Evolutionary conservation across 2,888 invertebrate genomes (phyloP), one percentile per base, ranked within the genome.

Genomic region (Eurois occulta): DNA sequence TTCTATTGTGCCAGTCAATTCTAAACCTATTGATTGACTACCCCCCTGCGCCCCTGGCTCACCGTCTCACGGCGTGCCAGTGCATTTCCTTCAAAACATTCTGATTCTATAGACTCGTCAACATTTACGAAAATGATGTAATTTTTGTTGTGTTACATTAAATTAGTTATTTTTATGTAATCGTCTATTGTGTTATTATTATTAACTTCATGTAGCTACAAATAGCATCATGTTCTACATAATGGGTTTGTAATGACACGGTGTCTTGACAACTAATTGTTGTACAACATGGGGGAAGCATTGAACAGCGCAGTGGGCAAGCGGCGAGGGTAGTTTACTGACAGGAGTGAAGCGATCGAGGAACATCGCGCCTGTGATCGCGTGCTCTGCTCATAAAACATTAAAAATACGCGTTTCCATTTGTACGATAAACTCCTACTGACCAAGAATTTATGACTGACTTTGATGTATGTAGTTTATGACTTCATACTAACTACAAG

Each of bases 1-100:
- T 89, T 89, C 87, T 86, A 89, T 92, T 90, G 91, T 90, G 89
- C 88, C 83, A 87, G 89, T 86, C 91, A 88, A 90, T 91, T 89
- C 86, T 84, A 86, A 88, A 88, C 89, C 91, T 95, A 95, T 95
- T 94, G 95, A 95, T 95, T 95, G 93, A 92, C 91, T 93, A 87
- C 88, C 84, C 88, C 85, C 90, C 90, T 90, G 84, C 86, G 78
- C 84, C 89, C 83, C 84, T 84, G 81, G 77, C 86, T 73, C 81
- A 86, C 89, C 88, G 80, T 78, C 86, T 72, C 81, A 83, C 88
- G 88, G 82, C 87, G 79, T 85, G 80, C 84, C 75, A 87, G 84
- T 95, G 94, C 94, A 95, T 93, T 95, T 93, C 91, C 91, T 92
- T 88, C 83, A 89, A 90, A 89, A 83, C 87, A 81, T 89, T 89